These are phyloP conservation scores for Caenorhabditis briggsae DNA, from an alignment of 1,140 invertebrate species.

Conservation along the genomic window DNA sequence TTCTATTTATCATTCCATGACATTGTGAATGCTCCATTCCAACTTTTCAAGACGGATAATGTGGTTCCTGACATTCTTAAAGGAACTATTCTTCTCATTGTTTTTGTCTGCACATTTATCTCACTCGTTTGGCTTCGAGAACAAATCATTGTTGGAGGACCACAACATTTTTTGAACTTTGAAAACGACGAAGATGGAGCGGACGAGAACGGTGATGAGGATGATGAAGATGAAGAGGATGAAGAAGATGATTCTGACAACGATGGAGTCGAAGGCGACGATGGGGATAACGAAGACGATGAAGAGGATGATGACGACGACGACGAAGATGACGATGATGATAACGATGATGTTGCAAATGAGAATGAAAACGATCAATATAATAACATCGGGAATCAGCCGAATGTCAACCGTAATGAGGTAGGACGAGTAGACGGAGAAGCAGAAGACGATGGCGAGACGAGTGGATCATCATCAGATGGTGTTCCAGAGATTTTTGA, in stretches of 20 bases:
- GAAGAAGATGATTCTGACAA: slow-evolving; percentile 66
- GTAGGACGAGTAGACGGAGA: neutral
- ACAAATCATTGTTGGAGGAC: slow-evolving; percentile 96
- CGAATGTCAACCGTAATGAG: too few species aligned
- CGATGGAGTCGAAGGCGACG: slow-evolving; percentile 68
- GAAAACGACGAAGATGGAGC: slow-evolving; percentile 80
- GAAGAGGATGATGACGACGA: slow-evolving; percentile 52
- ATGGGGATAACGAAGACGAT: slow-evolving; percentile 74
- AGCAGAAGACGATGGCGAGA: slow-evolving; percentile 35
- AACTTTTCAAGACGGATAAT: slow-evolving; percentile 81
- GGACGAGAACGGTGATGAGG: slow-evolving; percentile 63
- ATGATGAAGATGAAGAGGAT: slow-evolving; percentile 26
- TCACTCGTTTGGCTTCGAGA: slow-evolving; percentile 97
- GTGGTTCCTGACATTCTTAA: slow-evolving; percentile 69
- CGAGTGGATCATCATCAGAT: neutral
- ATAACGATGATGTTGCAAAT: neutral
- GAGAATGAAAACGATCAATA: neutral
- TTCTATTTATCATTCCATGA: slow-evolving; percentile 62
- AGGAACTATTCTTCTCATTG: slow-evolving; percentile 77
- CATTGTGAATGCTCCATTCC: slow-evolving; percentile 84
- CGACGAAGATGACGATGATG: slow-evolving; percentile 45
- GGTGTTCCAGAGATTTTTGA: neutral
- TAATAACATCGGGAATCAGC: too few species aligned
- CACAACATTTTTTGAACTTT: slow-evolving; percentile 83
- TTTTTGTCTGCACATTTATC: slow-evolving; percentile 95